These are phyloP conservation scores for Thermophis baileyi DNA, from an alignment of 2,113 vertebrate species.

Conservation along the genomic window DNA sequence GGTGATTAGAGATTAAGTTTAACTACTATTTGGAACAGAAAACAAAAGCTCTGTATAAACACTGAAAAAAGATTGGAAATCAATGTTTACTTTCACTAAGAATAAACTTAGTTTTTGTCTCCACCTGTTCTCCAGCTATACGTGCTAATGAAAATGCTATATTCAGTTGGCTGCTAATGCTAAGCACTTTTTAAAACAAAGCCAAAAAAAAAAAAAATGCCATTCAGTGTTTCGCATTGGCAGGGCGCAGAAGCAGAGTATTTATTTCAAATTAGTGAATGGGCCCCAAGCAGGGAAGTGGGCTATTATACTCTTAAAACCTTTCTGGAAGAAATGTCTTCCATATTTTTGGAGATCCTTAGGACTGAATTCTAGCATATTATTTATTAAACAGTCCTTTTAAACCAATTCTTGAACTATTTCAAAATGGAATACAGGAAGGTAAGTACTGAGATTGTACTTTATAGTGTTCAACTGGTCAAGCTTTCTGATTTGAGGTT, in stretches of 20 bases:
- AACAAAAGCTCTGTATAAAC: conserved; percentile 27
- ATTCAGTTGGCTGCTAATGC: neutral
- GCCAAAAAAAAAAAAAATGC: neutral
- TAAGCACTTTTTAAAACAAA: neutral
- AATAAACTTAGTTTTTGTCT: neutral
- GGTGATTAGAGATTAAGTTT: conserved; percentile 33
- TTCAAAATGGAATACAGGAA: neutral
- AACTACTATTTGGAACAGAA: conserved; percentile 33
- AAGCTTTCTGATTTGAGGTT: neutral
- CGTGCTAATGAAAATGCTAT: neutral
- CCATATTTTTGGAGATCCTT: neutral
- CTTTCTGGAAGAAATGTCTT: neutral
- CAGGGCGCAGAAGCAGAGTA: neutral
- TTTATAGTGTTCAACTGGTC: neutral
- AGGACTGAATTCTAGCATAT: neutral
- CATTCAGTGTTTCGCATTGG: neutral
- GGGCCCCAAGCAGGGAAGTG: neutral
- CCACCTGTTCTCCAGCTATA: neutral
- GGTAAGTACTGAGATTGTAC: neutral
- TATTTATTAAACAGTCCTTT: neutral
- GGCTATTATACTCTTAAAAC: neutral
- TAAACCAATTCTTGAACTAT: neutral
- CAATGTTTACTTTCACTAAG: neutral
- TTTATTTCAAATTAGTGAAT: neutral
- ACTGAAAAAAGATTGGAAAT: neutral